A percentile compares a stretch with the other conserved stretches of the same genome.
These are phyloP conservation scores for Aphodius sticticus DNA, from an alignment of 2,888 invertebrate species.

Conservation along the genomic window DNA sequence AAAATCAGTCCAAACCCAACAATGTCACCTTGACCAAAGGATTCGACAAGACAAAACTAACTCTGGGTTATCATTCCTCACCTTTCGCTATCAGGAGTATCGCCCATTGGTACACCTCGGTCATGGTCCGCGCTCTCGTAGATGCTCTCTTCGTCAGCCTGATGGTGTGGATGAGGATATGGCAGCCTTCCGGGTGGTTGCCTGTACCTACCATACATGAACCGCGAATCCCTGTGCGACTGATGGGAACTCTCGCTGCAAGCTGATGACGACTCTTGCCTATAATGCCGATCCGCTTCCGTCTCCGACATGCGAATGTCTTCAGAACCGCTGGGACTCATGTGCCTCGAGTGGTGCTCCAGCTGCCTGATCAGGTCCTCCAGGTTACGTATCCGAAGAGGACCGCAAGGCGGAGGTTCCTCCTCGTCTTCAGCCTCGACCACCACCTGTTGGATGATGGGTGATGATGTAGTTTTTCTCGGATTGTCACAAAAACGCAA, in stretches of 20 bases:
- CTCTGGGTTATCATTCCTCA: constrained; percentile 54
- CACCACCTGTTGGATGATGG: constrained; percentile 50
- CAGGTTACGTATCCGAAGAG: constrained; percentile 87
- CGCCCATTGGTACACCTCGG: constrained; percentile 72
- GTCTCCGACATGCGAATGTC: constrained; percentile 90
- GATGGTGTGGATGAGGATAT: constrained; percentile 58
- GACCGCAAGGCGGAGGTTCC: constrained; percentile 80
- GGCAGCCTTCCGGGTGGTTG: constrained; percentile 58
- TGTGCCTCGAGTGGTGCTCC: constrained; percentile 87
- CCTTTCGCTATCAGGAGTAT: constrained; percentile 91
- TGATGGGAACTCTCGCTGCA: constrained; percentile 80
- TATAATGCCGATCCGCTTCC: constrained; percentile 86
- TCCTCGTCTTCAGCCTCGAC: constrained; percentile 72
- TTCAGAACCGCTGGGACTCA: constrained; percentile 91
- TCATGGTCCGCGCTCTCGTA: constrained; percentile 86
- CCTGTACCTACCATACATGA: constrained; percentile 73
- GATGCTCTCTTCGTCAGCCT: constrained; percentile 82
- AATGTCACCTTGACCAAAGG: background rate
- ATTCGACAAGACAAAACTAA: background rate
- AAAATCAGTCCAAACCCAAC: background rate
- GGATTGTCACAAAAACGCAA: too few species aligned
- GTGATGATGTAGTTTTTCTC: background rate
- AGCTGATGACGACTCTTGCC: constrained; percentile 72
- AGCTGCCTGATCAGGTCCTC: constrained; percentile 90
- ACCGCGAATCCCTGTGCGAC: constrained; percentile 79